Conservation (phyloP, 2,797 vertebrate species). For the Pangasius krempfi region DNA sequence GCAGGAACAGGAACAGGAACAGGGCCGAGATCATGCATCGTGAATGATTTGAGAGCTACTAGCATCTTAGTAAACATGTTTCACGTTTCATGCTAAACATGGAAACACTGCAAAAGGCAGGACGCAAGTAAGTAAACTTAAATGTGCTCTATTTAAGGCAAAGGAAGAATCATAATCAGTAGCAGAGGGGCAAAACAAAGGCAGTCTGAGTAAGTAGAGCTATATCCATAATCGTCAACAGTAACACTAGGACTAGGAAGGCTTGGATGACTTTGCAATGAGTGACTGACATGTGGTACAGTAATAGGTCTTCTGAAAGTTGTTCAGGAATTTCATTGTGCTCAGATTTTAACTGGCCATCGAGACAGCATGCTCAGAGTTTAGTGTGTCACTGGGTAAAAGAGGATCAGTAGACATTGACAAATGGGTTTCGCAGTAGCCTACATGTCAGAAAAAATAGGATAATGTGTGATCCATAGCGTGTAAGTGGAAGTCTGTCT, state of each 20-base stretch:
- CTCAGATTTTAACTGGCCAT: neutral
- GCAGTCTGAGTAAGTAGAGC: neutral
- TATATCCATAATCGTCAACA: neutral
- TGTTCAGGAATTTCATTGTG: neutral
- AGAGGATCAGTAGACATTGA: conserved; percentile 12
- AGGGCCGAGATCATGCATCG: neutral
- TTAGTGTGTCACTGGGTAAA: neutral
- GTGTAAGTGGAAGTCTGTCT: conserved; percentile 7
- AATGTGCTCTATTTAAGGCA: neutral
- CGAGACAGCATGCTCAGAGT: neutral
- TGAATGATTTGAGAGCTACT: neutral
- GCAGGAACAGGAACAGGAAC: neutral
- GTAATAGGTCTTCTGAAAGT: neutral
- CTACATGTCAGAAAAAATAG: conserved; percentile 13
- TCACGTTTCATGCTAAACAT: conserved; percentile 38
- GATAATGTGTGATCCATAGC: conserved; percentile 9
- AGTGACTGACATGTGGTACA: neutral
- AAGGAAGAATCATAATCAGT: neutral
- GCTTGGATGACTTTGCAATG: neutral
- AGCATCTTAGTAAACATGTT: conserved; percentile 9
- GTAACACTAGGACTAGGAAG: neutral
- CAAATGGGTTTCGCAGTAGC: conserved; percentile 19
- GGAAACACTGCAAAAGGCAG: neutral
- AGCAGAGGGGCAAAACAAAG: neutral
- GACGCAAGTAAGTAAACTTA: neutral